Evolutionary conservation across 2,888 invertebrate genomes (phyloP).

Genomic region (Himalopsyche tibetana): DNA sequence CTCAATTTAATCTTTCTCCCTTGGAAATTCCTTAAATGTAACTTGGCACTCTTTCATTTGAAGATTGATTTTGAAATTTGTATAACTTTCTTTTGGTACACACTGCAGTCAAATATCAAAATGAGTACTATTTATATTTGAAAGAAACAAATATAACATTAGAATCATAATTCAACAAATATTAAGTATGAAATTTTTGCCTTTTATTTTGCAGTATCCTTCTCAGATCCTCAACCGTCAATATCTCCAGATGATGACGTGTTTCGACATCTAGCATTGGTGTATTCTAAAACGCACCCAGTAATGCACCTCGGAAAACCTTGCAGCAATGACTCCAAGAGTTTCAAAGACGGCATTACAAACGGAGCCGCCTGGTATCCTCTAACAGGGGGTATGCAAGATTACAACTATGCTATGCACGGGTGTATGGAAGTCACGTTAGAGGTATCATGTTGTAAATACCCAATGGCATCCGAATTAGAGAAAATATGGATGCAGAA

Average conservation of each 20-base stretch:
- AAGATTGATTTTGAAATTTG: too few relatives aligned
- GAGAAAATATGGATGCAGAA: constrained; percentile 79
- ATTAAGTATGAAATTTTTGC: too few relatives aligned
- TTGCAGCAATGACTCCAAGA: constrained; percentile 70
- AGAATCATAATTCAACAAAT: too few relatives aligned
- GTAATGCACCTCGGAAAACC: constrained; percentile 76
- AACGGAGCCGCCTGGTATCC: constrained; percentile 83
- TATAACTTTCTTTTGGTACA: too few relatives aligned
- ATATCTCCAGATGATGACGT: constrained; percentile 82
- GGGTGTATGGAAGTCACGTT: constrained; percentile 83
- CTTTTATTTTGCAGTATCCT: constrained; percentile 65
- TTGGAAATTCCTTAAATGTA: too few relatives aligned
- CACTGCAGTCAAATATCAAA: too few relatives aligned
- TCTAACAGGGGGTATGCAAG: constrained; percentile 80
- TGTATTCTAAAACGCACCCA: constrained; percentile 78
- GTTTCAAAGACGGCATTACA: constrained; percentile 76
- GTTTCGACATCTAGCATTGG: constrained; percentile 77
- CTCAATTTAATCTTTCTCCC: too few relatives aligned
- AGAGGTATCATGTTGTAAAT: constrained; percentile 83
- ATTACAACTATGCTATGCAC: constrained; percentile 81
- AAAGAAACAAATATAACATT: too few relatives aligned
- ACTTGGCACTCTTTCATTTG: too few relatives aligned
- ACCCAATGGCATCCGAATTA: constrained; percentile 75
- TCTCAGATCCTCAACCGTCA: constrained; percentile 69
- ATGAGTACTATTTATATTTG: too few relatives aligned